Base-by-base conservation (phyloP, 2,113 vertebrate genomes). In the Ptyas mucosa region DNA sequence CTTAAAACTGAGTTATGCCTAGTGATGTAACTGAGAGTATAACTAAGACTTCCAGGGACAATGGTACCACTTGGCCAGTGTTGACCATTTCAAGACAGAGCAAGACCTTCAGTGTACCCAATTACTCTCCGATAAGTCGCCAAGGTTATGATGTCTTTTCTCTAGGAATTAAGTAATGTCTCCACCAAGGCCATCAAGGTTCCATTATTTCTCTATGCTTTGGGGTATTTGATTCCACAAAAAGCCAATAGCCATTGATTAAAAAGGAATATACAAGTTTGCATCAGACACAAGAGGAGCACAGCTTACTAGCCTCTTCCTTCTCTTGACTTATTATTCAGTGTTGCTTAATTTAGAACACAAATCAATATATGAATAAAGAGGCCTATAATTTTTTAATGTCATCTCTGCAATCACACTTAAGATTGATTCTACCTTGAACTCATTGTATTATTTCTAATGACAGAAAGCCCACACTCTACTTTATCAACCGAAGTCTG, bases 401-500 rank as follows among this genome's bases (percentile, higher is more conserved):
- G 93, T 93, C 95, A 85, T 95, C 87, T 92, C 1, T 90, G 91
- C 90, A 90, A 94, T 96, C 96, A 94, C 90, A 93, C 94, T 64
- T 89, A 95, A 93, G 96, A 97, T 96, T 94, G 95, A 96, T 96
- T 96, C 93, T 95, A 94, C 95, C 93, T 96, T 95, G 95, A 96
- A 69, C 95, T 96, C 91, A 92, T 93, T 96, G 94, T 94, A 92
- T 94, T 95, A 93, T 96, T 96, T 94, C 95, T 96, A 96, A 97
- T 95, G 96, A 96, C 96, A 94, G 95, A 95, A 96, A 94, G 92
- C 95, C 95, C 94, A 88, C 39, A 75, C 88, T 0, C 2, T 90
- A 95, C 94, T 95, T 96, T 94, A 97, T 97, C 96, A 97, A 95
- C 87, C 75, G 94, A 96, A 96, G 91, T 96, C 96, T 96, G 95